Conservation (phyloP, 2,113 vertebrate genomes). For the Tragelaphus imberbis region DNA sequence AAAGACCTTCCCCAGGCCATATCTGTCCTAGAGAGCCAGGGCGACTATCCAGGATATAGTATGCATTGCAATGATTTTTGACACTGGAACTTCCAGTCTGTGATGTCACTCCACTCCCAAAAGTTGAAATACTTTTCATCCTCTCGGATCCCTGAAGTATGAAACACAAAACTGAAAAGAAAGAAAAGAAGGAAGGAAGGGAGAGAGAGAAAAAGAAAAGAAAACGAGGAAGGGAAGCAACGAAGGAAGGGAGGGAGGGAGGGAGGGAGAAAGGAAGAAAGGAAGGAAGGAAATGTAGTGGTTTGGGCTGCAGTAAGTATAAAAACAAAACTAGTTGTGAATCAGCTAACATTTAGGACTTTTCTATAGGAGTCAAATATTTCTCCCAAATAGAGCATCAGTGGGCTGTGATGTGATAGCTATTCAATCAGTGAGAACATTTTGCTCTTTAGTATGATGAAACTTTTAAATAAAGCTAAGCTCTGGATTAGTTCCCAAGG, state of each 20-base stretch:
- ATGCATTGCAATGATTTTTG: not conserved
- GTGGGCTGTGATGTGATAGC: not conserved
- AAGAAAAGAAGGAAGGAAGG: not conserved
- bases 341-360: constrained; percentile 27
- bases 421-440: constrained; percentile 44
- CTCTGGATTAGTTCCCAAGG: constrained; percentile 6
- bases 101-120: not conserved
- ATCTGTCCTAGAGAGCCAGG: not conserved
- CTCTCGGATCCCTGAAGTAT: not conserved
- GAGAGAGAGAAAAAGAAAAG: not conserved
- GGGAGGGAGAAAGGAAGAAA: accelerated
- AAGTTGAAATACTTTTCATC: not conserved
- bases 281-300: not conserved
- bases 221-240: not conserved
- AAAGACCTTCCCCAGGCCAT: not conserved
- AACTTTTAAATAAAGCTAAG: constrained; percentile 21
- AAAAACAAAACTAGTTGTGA: not conserved
- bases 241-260: not conserved
- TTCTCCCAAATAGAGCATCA: constrained; percentile 28
- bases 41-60: not conserved
- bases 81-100: not conserved
- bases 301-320: not conserved
- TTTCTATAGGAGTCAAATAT: constrained; percentile 42
- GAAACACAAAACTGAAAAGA: not conserved
- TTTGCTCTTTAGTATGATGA: constrained; percentile 40